These are phyloP conservation scores for Mesitornis unicolor DNA, from an alignment of 2,113 vertebrate genomes.

Conservation along the genomic window DNA sequence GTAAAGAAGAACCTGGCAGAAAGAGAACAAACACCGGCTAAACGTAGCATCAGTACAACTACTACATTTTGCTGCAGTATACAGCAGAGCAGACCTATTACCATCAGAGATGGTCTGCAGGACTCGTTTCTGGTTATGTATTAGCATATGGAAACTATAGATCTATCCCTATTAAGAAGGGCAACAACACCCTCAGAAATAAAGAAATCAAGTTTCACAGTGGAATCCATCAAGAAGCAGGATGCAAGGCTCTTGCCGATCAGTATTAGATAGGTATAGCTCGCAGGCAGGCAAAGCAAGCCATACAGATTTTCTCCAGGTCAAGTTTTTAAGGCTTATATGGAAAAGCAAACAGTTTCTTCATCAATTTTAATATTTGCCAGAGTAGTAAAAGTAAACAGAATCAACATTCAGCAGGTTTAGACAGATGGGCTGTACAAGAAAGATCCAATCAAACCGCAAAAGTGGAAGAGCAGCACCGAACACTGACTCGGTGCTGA, in stretches of 20 bases:
- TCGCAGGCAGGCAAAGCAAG: background rate
- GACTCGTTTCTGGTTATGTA: background rate
- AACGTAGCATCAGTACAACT: background rate
- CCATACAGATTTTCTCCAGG: background rate
- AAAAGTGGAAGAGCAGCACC: background rate
- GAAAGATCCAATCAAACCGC: background rate
- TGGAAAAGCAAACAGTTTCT: background rate
- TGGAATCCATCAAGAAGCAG: background rate
- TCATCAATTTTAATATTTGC: background rate
- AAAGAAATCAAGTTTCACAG: background rate
- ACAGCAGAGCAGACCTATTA: background rate
- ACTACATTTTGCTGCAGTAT: fast-evolving
- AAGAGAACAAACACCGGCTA: background rate
- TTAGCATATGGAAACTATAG: no score
- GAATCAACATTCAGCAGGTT: background rate
- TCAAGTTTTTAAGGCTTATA: background rate
- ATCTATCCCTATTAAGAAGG: background rate
- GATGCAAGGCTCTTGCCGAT: background rate
- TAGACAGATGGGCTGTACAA: background rate
- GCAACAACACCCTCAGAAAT: background rate
- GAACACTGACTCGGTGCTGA: background rate
- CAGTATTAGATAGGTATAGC: background rate
- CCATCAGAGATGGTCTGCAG: background rate
- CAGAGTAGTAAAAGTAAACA: background rate
- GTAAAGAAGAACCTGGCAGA: constrained; percentile 88